Evolutionary conservation across 2,113 vertebrate genomes (phyloP).

Genomic region (Bambusicola thoracicus): DNA sequence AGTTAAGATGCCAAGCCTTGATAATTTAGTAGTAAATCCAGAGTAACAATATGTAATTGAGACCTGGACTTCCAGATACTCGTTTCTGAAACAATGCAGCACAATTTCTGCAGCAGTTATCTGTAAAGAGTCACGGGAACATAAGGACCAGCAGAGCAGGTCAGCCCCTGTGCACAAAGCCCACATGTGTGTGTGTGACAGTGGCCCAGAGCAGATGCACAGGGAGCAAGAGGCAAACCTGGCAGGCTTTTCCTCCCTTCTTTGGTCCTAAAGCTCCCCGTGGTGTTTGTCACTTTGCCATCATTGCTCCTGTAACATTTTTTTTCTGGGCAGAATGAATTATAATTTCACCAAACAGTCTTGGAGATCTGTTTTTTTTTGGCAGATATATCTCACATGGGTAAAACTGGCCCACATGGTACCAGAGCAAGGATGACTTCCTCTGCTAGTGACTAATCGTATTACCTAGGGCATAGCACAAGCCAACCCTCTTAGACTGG

Average conservation of each 20-base stretch:
- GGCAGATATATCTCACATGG: not conserved
- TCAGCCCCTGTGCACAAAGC: not conserved
- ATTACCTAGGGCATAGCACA: not conserved
- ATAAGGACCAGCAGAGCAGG: not conserved
- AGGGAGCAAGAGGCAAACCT: not conserved
- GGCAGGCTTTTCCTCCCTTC: not conserved
- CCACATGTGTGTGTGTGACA: not conserved
- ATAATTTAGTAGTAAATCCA: not conserved
- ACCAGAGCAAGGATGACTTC: not conserved
- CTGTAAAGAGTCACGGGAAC: not conserved
- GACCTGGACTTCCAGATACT: not conserved
- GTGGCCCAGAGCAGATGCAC: not conserved
- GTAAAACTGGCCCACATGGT: not conserved
- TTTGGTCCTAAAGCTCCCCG: not conserved
- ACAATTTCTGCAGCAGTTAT: not conserved
- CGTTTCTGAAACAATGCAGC: not conserved
- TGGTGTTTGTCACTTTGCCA: constrained; percentile 12
- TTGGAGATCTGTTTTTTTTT: not conserved
- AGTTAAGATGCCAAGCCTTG: not conserved
- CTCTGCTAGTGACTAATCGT: not conserved
- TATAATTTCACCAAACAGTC: not conserved
- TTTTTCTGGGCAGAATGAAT: not conserved
- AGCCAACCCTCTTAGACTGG: not conserved
- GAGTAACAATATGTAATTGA: not conserved
- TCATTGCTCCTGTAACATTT: not conserved